Conservation (phyloP, 64 coral and sea anemone species). For the Dendronephthya gigantea region DNA sequence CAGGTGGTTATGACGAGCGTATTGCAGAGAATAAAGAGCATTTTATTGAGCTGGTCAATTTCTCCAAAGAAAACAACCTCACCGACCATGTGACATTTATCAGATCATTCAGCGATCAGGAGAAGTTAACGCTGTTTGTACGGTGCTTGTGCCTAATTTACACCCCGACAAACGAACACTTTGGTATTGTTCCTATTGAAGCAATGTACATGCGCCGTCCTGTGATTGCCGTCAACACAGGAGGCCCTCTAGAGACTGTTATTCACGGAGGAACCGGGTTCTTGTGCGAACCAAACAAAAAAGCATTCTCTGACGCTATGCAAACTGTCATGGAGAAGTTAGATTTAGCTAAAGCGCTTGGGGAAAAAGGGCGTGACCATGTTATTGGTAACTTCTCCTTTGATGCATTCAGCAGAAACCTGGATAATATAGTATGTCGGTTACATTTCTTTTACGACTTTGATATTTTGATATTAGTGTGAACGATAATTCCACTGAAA, state of each 20-base stretch:
- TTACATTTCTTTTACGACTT: slow-evolving; percentile 67
- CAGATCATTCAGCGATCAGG: slow-evolving; percentile 74
- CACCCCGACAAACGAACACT: slow-evolving; percentile 93
- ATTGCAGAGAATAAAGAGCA: slow-evolving; percentile 91
- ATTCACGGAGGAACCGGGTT: slow-evolving; percentile 61
- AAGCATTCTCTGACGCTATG: slow-evolving; percentile 84
- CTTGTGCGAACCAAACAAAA: slow-evolving; percentile 73
- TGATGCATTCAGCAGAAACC: slow-evolving; percentile 76
- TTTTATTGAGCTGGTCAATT: slow-evolving; percentile 61
- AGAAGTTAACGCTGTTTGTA: slow-evolving; percentile 69
- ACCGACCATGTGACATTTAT: slow-evolving; percentile 67
- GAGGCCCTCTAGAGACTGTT: slow-evolving; percentile 85
- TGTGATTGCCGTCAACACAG: slow-evolving; percentile 88
- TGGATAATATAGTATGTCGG: slow-evolving; percentile 85
- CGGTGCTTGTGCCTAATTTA: slow-evolving; percentile 67
- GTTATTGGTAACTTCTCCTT: slow-evolving; percentile 89
- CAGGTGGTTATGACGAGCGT: slow-evolving; percentile 94
- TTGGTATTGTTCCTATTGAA: slow-evolving; percentile 96
- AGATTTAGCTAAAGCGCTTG: slow-evolving; percentile 41
- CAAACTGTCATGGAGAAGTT: slow-evolving; percentile 60
- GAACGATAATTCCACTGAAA: background rate
- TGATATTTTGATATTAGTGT: slow-evolving; percentile 72
- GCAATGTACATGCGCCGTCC: slow-evolving; percentile 86
- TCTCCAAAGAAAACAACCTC: slow-evolving; percentile 54
- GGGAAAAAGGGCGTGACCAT: slow-evolving; percentile 51